A percentile compares a stretch with the other conserved stretches of the same genome.
phyloP scores from a whole-genome alignment of 2,797 vertebrate genomes.

The Trachurus trachurus region DNA sequence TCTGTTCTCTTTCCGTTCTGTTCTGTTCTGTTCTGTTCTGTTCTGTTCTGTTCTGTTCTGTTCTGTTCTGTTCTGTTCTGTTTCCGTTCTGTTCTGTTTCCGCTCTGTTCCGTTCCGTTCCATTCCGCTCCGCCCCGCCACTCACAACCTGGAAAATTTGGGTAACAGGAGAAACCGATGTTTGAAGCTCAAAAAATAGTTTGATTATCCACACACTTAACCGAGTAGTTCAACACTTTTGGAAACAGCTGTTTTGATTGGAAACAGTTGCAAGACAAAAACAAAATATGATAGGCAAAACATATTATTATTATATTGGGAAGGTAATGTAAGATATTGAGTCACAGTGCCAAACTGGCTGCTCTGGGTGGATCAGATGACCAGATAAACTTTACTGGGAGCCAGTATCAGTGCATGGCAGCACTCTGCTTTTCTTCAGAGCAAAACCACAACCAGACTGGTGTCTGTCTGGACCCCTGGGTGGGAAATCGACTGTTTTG shows the following conservation, averaged over 20 bases:
- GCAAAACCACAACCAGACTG: conserved; percentile 21
- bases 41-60: too few relatives aligned
- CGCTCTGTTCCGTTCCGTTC: too few relatives aligned
- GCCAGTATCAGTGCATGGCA: conserved; percentile 4
- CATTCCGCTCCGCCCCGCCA: too few relatives aligned
- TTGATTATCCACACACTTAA: neutral
- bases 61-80: neutral
- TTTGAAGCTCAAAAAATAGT: neutral
- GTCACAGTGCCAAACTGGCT: neutral
- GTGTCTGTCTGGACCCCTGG: conserved; percentile 25
- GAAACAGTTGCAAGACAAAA: neutral
- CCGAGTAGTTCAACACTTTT: neutral
- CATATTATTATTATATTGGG: neutral
- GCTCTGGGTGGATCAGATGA: neutral
- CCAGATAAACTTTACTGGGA: neutral
- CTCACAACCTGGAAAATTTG: neutral
- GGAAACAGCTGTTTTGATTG: neutral
- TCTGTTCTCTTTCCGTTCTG: neutral
- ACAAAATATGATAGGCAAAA: neutral
- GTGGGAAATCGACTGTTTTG: conserved; percentile 47
- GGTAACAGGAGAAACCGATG: neutral
- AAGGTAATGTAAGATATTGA: conserved; percentile 3
- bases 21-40: too few relatives aligned
- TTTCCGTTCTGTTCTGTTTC: too few relatives aligned
- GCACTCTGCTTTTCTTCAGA: conserved; percentile 26